Base-by-base conservation (phyloP, 1,140 invertebrate genomes). In the Pachypeltis micranthus region DNA sequence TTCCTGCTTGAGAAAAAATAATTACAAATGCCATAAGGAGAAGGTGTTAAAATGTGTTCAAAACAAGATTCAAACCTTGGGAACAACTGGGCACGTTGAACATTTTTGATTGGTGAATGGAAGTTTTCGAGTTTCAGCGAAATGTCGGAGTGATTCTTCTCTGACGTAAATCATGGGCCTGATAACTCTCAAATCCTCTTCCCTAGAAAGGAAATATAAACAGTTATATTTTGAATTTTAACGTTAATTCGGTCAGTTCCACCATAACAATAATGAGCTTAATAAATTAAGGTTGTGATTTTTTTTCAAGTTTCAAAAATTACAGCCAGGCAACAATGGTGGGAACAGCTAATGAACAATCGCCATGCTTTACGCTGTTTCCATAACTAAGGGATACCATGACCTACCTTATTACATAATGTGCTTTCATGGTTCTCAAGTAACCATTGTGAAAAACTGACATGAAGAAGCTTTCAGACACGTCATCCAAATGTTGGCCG, bases 131-230 rank as follows among this genome's bases (percentile, higher is more conserved):
- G 77, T 77, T 63, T 83, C 84, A 2, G 82, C 81, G 77, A 90
- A 91, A 47, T 82, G 77, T 31, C 82, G 76, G 4, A 90, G 69
- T 14, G 83, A 76, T 68, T 85, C 87, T 69, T 91, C 88, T 31
- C 91, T 77, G 1, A 93, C 88, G 74, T 90, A 92, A 1, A 91
- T 85, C 70, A 94, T 88, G 0, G 92, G 92, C 58, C 92, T 79
- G 63, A 94, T 87, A 4, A 96, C 85, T 66, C 90, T 78, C 27
- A 95, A 72, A 70, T 90, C 85, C 63, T 85, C 82, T 62, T 91
- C 87, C 67, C 86, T 88, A 73, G 24, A 76, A 75, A 69, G 44
- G 64, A 72, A 55, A 14, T 63, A 29, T 14, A 39, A 64, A 61
- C 24, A 26, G 54, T 39, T 39, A n/a, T n/a, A 39, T 39, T 10